Evolutionary conservation across 2,113 vertebrate species (phyloP), one percentile per base, ranked within the genome.

Genomic region (Larimichthys crocea): DNA sequence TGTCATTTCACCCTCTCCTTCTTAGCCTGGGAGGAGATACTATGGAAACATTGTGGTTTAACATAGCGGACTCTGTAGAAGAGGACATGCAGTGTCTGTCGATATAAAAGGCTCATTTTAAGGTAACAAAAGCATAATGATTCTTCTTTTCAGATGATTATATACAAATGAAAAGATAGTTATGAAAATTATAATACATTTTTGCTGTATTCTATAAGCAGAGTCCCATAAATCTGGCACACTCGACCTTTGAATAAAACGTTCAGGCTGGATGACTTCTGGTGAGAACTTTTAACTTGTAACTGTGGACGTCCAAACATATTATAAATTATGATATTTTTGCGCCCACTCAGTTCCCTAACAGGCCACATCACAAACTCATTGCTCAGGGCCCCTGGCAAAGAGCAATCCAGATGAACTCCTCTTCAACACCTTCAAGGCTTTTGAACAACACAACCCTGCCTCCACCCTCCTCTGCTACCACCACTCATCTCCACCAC

Each of bases 391-490:
- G 60, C 55, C 48, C 56, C 48, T 24, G 29, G 24, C 10, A 60
- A 19, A 48, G 61, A 35, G 40, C 6, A 6, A 16, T 40, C 74
- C 29, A 62, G 26, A 70, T 65, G 14, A 48, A n/a, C 53, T 49
- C 61, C 52, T 60, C 35, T 35, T 42, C 24, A 48, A 12, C 64
- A 79, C 17, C 57, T 77, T 77, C 52, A 31, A 59, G 29, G 40
- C 6, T 53, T 67, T 26, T 52, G 8, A 62, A 40, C 62, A 56
- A 10, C 40, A 83, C 17, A 22, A 9, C 8, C 10, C 22, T 31
- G 31, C 52, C 50, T 35, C 19, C 9, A 29, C 40, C 56, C 20
- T 57, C 56, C 48, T 68, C 48, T 63, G 40, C 55, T 17, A 26
- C 19, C 52, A 55, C 29, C 49, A 2, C 15, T 52, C 19, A 69